phyloP scores from a whole-genome alignment of 2,888 invertebrate species.

The Drosophila recens region DNA sequence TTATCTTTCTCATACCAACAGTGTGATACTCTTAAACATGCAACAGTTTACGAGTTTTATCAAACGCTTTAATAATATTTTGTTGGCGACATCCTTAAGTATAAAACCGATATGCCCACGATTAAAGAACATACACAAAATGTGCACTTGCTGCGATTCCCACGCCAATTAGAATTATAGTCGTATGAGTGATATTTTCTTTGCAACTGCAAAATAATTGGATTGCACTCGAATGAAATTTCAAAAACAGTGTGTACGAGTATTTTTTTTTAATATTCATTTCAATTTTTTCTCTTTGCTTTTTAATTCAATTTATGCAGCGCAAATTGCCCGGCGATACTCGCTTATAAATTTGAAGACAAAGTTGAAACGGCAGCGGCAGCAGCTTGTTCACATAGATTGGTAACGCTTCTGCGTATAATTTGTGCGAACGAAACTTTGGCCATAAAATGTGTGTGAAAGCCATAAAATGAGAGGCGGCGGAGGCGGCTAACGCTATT shows the following conservation, averaged over 20 bases:
- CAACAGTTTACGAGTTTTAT: not conserved
- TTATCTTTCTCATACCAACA: not conserved
- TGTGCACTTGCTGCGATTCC: constrained; percentile 59
- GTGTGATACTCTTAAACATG: not conserved
- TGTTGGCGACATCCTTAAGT: not conserved
- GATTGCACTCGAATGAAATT: constrained; percentile 12
- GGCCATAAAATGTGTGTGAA: constrained; percentile 67
- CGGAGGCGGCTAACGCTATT: constrained; percentile 22
- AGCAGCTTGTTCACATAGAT: constrained; percentile 37
- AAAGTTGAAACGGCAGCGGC: constrained; percentile 43
- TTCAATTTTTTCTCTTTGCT: not conserved
- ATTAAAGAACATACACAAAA: constrained; percentile 7
- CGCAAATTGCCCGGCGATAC: constrained; percentile 57
- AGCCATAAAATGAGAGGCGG: constrained; percentile 55
- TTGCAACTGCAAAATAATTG: constrained; percentile 47
- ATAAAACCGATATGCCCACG: not conserved
- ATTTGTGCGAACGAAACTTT: constrained; percentile 69
- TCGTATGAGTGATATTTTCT: constrained; percentile 43
- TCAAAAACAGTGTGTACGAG: constrained; percentile 8
- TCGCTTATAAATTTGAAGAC: constrained; percentile 48
- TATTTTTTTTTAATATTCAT: constrained; percentile 12
- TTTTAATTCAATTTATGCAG: constrained; percentile 67
- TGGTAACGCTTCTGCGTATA: constrained; percentile 42
- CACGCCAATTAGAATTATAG: constrained; percentile 76
- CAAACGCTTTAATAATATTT: not conserved